A percentile compares a stretch with the other conserved stretches of the same genome.
Evolutionary conservation across 2,113 vertebrate genomes (phyloP).

Genomic region (Glaucomys volans): DNA sequence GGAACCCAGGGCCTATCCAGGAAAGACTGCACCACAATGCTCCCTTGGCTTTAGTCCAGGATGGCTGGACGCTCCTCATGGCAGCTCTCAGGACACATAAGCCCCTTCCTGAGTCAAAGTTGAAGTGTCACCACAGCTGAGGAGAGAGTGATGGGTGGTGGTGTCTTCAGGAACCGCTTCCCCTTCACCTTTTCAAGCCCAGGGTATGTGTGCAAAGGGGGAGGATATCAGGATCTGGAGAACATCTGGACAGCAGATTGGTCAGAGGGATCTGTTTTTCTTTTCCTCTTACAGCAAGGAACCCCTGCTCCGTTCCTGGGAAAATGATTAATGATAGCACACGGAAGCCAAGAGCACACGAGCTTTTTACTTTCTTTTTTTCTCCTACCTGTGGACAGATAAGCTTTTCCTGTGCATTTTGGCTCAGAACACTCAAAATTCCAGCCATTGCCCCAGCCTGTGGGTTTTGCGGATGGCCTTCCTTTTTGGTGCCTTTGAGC

Average conservation of each 20-base stretch:
- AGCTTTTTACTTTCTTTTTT: constrained; percentile 51
- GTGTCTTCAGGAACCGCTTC: constrained; percentile 38
- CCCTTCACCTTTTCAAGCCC: constrained; percentile 62
- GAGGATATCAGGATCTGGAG: constrained; percentile 39
- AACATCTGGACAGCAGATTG: constrained; percentile 82
- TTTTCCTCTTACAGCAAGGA: constrained; percentile 70
- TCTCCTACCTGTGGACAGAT: constrained; percentile 68
- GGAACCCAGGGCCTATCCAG: neutral
- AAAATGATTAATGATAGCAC: constrained; percentile 82
- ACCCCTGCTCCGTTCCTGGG: constrained; percentile 61
- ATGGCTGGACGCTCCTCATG: neutral
- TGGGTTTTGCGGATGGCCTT: constrained; percentile 29
- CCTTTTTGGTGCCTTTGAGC: neutral
- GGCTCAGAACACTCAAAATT: constrained; percentile 42
- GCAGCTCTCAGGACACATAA: neutral
- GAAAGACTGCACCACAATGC: neutral
- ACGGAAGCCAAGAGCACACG: constrained; percentile 72
- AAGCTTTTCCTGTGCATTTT: constrained; percentile 57
- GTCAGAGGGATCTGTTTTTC: constrained; percentile 76
- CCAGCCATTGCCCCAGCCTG: neutral
- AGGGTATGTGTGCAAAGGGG: neutral
- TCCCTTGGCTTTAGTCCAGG: neutral
- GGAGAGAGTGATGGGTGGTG: neutral
- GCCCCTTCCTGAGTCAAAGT: neutral
- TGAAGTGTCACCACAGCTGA: neutral